phyloP scores from a whole-genome alignment of 1,140 invertebrate genomes.

The Zaprionus lachaisei region DNA sequence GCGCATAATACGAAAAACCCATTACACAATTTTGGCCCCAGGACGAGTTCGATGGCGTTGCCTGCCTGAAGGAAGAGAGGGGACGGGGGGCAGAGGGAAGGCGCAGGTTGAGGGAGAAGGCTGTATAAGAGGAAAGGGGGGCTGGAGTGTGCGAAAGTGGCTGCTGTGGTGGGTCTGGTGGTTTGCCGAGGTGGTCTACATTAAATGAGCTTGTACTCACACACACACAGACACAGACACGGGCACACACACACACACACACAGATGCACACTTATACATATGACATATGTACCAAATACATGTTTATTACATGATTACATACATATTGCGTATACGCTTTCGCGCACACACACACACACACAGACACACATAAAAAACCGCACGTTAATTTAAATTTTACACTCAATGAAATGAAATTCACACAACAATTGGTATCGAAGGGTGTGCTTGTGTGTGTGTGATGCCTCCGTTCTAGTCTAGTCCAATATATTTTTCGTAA shows the following conservation, averaged over 20 bases:
- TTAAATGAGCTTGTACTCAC: neutral
- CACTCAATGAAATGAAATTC: constrained; percentile 18
- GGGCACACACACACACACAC: neutral
- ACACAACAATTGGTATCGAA: constrained; percentile 14
- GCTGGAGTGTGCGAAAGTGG: neutral
- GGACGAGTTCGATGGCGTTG: constrained; percentile 2
- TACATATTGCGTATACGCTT: neutral
- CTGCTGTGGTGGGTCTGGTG: neutral
- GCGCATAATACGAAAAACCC: constrained; percentile 48
- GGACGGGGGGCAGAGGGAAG: too few relatives aligned
- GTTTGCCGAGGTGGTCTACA: constrained; percentile 6
- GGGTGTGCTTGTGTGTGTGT: neutral
- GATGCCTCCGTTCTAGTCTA: neutral
- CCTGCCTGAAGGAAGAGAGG: neutral
- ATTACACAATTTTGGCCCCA: constrained; percentile 32
- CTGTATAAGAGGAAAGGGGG: neutral
- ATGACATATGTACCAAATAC: neutral
- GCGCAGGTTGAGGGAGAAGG: neutral
- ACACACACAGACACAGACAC: neutral
- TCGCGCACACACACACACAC: constrained; percentile 5
- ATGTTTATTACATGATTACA: constrained; percentile 4
- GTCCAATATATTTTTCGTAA: neutral
- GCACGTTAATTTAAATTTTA: constrained; percentile 16
- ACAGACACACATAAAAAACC: neutral
- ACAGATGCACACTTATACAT: neutral